Percentiles rank a stretch among this genome's conserved stretches.
These are phyloP conservation scores for Oenanthe melanoleuca DNA, from an alignment of 2,113 vertebrate species.

Conservation along the genomic window DNA sequence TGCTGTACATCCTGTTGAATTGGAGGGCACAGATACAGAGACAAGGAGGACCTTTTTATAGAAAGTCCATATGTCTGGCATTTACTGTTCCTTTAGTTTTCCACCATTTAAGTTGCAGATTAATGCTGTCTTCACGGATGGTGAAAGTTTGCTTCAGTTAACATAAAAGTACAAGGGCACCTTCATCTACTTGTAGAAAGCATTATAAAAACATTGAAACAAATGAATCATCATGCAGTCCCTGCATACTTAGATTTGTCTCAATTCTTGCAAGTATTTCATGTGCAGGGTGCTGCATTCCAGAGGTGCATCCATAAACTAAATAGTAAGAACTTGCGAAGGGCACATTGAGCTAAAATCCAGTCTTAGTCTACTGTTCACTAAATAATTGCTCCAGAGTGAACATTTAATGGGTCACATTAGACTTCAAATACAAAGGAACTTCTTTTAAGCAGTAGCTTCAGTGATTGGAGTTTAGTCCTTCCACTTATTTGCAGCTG, in stretches of 20 bases:
- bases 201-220: not conserved
- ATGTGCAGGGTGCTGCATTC: not conserved
- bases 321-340: not conserved
- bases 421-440: not conserved
- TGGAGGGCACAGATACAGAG: not conserved
- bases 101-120: not conserved
- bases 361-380: not conserved
- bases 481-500: not conserved
- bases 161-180: not conserved
- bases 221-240: not conserved
- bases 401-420: not conserved
- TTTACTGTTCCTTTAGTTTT: not conserved
- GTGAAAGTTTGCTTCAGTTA: not conserved
- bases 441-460: not conserved
- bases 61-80: not conserved
- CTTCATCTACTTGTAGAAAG: not conserved
- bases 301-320: not conserved
- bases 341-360: not conserved
- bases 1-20: not conserved
- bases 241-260: not conserved
- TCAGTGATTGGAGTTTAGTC: not conserved
- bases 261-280: not conserved
- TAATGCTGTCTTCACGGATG: not conserved
- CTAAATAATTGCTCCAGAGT: not conserved
- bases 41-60: not conserved